Evolutionary conservation across 1,140 invertebrate genomes (phyloP).

Genomic region (Ips nitidus): DNA sequence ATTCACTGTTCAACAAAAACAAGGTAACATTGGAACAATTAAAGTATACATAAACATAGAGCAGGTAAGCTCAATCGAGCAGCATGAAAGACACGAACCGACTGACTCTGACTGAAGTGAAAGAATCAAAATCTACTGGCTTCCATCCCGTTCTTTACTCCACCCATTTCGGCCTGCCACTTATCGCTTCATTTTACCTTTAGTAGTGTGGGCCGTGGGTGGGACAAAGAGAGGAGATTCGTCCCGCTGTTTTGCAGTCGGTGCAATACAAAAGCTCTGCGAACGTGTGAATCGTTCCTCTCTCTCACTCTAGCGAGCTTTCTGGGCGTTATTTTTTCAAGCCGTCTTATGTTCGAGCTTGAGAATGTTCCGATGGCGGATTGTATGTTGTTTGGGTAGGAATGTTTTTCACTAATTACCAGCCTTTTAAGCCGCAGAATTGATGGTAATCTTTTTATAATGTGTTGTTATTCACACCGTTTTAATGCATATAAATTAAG

Average conservation of each 20-base stretch:
- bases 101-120: constrained; percentile 40
- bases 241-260: constrained; percentile 34
- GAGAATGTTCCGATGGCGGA: constrained; percentile 30
- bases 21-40: too few relatives aligned
- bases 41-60: background rate
- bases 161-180: constrained; percentile 47
- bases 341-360: constrained; percentile 15
- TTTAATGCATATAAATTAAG: constrained; percentile 17
- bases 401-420: constrained; percentile 18
- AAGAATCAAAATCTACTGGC: constrained; percentile 39
- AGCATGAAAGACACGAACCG: constrained; percentile 25
- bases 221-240: constrained; percentile 42
- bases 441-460: constrained; percentile 14
- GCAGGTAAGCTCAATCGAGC: background rate
- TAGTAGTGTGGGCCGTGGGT: constrained; percentile 35
- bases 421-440: constrained; percentile 10
- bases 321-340: constrained; percentile 29
- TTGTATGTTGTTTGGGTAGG: constrained; percentile 17
- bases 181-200: constrained; percentile 45
- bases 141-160: constrained; percentile 42
- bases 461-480: constrained; percentile 8
- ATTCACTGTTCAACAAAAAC: too few relatives aligned
- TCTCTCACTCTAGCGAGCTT: constrained; percentile 21
- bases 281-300: constrained; percentile 22
- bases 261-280: constrained; percentile 28